These are phyloP conservation scores for Harpagus bidentatus DNA, from an alignment of 2,113 vertebrate species.

Conservation along the genomic window DNA sequence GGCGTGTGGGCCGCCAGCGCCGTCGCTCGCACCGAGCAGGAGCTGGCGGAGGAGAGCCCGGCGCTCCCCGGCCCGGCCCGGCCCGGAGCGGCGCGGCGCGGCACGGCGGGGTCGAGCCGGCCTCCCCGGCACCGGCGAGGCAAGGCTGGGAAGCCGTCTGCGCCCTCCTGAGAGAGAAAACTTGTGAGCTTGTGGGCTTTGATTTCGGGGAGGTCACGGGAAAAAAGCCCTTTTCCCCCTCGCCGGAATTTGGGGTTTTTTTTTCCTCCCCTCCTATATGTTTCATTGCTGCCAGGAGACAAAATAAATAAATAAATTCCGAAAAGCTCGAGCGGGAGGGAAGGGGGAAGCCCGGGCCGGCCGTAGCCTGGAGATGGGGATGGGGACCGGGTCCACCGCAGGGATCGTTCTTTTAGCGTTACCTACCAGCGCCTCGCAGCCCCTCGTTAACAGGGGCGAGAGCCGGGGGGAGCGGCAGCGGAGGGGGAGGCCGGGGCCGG, in stretches of 20 bases:
- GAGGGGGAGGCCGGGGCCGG: background rate
- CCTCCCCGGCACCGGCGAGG: too few relatives aligned
- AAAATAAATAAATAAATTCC: background rate
- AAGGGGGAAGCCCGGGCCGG: background rate
- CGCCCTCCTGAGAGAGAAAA: background rate
- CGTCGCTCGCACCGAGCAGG: background rate
- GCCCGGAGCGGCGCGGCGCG: background rate
- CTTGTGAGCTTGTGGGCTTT: background rate
- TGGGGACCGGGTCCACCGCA: fast-evolving
- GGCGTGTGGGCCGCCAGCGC: background rate
- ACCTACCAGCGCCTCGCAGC: too few relatives aligned
- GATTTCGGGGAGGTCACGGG: background rate
- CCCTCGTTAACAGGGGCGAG: background rate
- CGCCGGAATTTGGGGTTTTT: too few relatives aligned
- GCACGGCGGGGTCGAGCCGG: too few relatives aligned
- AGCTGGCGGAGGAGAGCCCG: background rate
- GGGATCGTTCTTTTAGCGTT: background rate
- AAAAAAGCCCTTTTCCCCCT: background rate
- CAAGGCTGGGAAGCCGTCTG: background rate
- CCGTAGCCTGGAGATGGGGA: background rate
- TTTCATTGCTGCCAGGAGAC: background rate
- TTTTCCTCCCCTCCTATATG: too few relatives aligned
- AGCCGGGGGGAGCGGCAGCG: background rate
- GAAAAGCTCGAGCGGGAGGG: background rate
- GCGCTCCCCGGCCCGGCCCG: fast-evolving